These are phyloP conservation scores for Drosophila carrolli DNA, from an alignment of 1,140 invertebrate species.

Conservation along the genomic window DNA sequence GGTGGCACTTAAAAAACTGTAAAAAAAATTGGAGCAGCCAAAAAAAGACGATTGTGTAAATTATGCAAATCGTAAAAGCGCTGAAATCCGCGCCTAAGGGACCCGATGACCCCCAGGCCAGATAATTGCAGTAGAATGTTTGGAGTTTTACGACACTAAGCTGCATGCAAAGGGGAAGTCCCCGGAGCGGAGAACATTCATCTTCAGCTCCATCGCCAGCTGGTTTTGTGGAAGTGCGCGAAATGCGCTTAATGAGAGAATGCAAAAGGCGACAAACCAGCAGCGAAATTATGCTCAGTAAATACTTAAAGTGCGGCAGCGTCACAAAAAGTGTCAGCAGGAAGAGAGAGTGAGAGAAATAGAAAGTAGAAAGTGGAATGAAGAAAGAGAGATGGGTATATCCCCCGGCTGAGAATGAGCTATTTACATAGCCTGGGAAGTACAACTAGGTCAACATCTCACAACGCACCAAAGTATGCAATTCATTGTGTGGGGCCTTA, in stretches of 20 bases:
- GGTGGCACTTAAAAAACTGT: constrained; percentile 70
- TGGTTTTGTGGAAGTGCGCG: constrained; percentile 56
- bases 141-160: constrained; percentile 63
- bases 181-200: constrained; percentile 55
- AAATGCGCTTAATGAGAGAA: constrained; percentile 81
- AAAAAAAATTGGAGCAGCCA: constrained; percentile 36
- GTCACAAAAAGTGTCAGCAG: constrained; percentile 27
- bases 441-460: constrained; percentile 66
- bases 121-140: constrained; percentile 69
- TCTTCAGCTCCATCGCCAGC: constrained; percentile 51
- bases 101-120: constrained; percentile 40
- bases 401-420: constrained; percentile 28
- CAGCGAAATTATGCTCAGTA: constrained; percentile 72
- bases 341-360: background rate
- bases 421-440: constrained; percentile 51
- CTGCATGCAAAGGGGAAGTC: constrained; percentile 38
- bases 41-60: constrained; percentile 52
- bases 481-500: constrained; percentile 64
- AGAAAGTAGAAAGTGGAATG: constrained; percentile 2
- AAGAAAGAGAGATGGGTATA: background rate
- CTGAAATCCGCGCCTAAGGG: constrained; percentile 70
- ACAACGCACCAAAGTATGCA: constrained; percentile 71
- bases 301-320: constrained; percentile 67
- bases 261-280: constrained; percentile 73
- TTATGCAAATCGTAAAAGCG: constrained; percentile 72